These are phyloP conservation scores for Meleagris gallopavo DNA, from an alignment of 2,113 vertebrate species.

Conservation along the genomic window DNA sequence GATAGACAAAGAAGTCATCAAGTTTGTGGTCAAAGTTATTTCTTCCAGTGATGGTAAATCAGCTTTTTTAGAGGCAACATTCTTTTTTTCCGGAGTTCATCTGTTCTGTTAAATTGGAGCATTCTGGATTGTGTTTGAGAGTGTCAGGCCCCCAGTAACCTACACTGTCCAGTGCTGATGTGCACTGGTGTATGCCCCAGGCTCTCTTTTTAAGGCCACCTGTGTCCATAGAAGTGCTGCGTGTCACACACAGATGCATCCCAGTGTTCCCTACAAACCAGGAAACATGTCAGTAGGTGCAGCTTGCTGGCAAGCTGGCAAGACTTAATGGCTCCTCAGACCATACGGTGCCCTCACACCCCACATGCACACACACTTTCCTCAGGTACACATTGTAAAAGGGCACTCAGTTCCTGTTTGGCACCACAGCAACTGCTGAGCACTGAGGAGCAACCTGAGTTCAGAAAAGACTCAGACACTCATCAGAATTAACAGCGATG, in stretches of 20 bases:
- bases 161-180: fast-evolving
- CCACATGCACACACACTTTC: background rate
- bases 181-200: background rate
- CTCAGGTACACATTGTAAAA: background rate
- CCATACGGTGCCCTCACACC: background rate
- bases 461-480: background rate
- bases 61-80: background rate
- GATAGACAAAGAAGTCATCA: background rate
- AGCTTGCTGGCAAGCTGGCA: background rate
- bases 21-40: background rate
- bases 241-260: background rate
- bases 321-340: background rate
- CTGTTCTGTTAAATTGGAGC: background rate
- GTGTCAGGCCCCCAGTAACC: background rate
- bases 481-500: background rate
- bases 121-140: background rate
- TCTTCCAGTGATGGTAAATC: background rate
- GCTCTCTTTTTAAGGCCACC: background rate
- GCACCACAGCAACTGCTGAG: background rate
- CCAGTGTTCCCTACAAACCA: background rate
- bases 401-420: background rate
- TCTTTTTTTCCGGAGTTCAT: background rate
- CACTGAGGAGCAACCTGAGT: background rate
- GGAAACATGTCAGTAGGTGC: background rate
- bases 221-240: background rate